Conservation (phyloP, 2,113 vertebrate genomes). For the Notechis scutatus region DNA sequence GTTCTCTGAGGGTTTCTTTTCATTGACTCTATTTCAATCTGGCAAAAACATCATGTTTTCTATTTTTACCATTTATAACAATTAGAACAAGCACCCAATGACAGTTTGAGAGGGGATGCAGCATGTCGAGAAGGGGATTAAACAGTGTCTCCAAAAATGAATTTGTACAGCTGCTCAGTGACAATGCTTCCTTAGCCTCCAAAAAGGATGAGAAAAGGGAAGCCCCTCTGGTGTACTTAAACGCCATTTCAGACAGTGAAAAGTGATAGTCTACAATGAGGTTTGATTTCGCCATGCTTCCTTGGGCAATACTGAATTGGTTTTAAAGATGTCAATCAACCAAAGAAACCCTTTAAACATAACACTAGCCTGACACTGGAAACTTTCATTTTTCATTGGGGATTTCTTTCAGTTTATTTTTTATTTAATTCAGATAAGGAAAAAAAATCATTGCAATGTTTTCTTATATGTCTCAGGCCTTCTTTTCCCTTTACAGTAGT, state of each 20-base stretch:
- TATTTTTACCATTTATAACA: not conserved
- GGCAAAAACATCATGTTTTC: not conserved
- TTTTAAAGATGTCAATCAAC: constrained; percentile 55
- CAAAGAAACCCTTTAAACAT: constrained; percentile 35
- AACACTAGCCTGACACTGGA: constrained; percentile 23
- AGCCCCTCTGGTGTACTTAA: constrained; percentile 32
- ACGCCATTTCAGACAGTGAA: constrained; percentile 25
- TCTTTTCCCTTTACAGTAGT: too few relatives aligned
- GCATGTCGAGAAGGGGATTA: constrained; percentile 41
- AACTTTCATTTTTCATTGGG: not conserved
- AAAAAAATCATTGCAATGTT: not conserved
- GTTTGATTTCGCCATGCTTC: constrained; percentile 49
- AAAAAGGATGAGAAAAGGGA: constrained; percentile 50
- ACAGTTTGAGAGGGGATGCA: constrained; percentile 38
- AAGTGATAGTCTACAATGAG: constrained; percentile 37
- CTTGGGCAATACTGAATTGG: constrained; percentile 44
- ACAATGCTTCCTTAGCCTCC: constrained; percentile 45
- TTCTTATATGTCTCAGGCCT: not conserved
- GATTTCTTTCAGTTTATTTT: not conserved
- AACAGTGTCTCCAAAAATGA: constrained; percentile 27
- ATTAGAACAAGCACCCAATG: not conserved
- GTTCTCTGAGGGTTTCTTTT: not conserved
- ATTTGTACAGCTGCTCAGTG: constrained; percentile 10
- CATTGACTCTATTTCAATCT: not conserved
- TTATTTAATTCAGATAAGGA: not conserved